These are phyloP conservation scores for Parasteatoda tepidariorum DNA, from an alignment of 1,140 invertebrate genomes.

Conservation along the genomic window DNA sequence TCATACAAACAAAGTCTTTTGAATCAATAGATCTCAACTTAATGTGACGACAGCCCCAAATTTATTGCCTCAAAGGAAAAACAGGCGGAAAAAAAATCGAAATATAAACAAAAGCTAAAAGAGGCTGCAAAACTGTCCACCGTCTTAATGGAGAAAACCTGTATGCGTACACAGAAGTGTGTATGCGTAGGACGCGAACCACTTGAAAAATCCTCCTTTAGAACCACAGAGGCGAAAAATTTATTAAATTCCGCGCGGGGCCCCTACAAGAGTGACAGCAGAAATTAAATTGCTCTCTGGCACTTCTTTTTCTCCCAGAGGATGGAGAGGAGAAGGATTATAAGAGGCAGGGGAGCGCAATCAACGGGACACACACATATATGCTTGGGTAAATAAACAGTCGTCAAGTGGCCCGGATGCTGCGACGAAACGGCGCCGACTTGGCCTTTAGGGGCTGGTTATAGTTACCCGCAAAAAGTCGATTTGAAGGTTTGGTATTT, in stretches of 20 bases:
- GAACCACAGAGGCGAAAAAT: slow-evolving; percentile 11
- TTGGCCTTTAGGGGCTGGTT: background rate
- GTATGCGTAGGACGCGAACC: background rate
- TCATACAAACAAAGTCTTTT: background rate
- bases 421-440: slow-evolving; percentile 4
- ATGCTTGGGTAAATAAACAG: slow-evolving; percentile 34
- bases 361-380: slow-evolving; percentile 42
- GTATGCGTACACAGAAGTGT: slow-evolving; percentile 18
- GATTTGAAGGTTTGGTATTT: too few species aligned
- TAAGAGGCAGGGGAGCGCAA: slow-evolving; percentile 45
- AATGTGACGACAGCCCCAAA: slow-evolving; percentile 1
- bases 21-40: background rate
- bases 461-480: background rate
- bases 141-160: slow-evolving; percentile 38
- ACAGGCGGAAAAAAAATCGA: background rate
- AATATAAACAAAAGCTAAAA: slow-evolving; percentile 40
- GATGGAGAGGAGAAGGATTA: slow-evolving; percentile 30
- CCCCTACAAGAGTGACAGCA: slow-evolving; percentile 21
- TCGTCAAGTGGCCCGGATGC: slow-evolving; percentile 22
- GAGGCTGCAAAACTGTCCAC: background rate
- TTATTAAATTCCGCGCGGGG: slow-evolving; percentile 33
- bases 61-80: background rate
- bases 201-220: slow-evolving; percentile 25
- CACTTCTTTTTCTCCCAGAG: background rate
- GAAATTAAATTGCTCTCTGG: slow-evolving; percentile 44